phyloP scores from a whole-genome alignment of 2,888 invertebrate species.

The Eupeodes luniger region DNA sequence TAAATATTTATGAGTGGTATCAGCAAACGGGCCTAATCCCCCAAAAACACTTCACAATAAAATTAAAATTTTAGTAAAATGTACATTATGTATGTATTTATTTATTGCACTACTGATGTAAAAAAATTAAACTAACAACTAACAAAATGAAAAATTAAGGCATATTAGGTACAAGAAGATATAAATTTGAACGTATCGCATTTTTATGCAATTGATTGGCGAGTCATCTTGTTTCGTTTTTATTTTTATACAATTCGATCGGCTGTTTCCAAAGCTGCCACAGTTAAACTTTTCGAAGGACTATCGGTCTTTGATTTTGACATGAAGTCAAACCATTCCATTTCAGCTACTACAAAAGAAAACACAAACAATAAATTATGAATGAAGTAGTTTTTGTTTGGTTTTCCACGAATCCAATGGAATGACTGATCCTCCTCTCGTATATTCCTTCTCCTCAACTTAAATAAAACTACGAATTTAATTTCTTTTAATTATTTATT shows the following conservation, averaged over 20 bases:
- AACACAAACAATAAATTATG: conserved; percentile 28
- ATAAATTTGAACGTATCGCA: neutral
- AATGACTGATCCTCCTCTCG: conserved; percentile 46
- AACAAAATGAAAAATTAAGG: conserved; percentile 32
- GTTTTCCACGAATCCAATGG: conserved; percentile 69
- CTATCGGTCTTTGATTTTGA: neutral
- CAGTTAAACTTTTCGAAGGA: neutral
- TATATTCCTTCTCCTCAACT: no score
- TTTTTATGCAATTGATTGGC: neutral
- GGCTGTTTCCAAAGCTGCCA: conserved; percentile 55
- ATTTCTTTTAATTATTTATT: conserved; percentile 18
- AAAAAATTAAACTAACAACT: neutral
- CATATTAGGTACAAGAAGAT: neutral
- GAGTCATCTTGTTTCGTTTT: neutral
- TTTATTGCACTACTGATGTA: conserved; percentile 9
- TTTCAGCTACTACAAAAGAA: conserved; percentile 40
- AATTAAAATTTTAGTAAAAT: no score
- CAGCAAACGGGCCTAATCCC: no score
- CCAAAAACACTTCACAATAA: no score
- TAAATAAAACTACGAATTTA: conserved; percentile 18
- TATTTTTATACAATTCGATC: conserved; percentile 20
- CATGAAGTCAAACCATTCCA: conserved; percentile 53
- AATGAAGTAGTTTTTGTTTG: conserved; percentile 40
- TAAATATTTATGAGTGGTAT: no score
- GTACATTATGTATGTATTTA: neutral